Conservation (phyloP, 1,140 invertebrate genomes). For the Solen grandis region DNA sequence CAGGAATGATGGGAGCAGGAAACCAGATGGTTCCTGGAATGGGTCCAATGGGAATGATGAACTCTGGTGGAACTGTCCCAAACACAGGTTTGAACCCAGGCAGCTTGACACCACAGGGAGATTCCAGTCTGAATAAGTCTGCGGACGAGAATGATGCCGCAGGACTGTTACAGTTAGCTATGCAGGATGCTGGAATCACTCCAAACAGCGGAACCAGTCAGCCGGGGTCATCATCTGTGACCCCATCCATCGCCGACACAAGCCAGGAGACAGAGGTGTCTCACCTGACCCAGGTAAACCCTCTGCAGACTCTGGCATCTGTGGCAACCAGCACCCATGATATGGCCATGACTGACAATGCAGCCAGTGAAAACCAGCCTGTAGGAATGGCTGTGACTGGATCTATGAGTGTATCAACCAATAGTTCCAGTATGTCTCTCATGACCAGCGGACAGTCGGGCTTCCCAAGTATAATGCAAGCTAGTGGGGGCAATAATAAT, state of each 20-base stretch:
- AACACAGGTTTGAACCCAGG: neutral
- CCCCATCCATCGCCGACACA: constrained; percentile 28
- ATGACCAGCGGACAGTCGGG: constrained; percentile 58
- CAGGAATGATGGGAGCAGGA: constrained; percentile 58
- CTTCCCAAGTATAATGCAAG: constrained; percentile 47
- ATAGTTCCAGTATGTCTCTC: constrained; percentile 60
- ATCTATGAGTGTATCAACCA: constrained; percentile 53
- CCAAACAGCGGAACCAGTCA: constrained; percentile 54
- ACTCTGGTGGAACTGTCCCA: constrained; percentile 12
- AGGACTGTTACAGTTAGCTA: constrained; percentile 71
- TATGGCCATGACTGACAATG: constrained; percentile 48
- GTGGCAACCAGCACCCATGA: constrained; percentile 70
- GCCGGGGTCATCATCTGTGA: constrained; percentile 27
- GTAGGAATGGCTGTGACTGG: constrained; percentile 32
- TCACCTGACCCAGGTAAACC: constrained; percentile 28
- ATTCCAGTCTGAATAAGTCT: constrained; percentile 5
- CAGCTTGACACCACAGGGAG: neutral
- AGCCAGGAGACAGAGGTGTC: constrained; percentile 16
- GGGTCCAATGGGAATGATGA: constrained; percentile 50
- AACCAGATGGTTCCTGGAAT: constrained; percentile 41
- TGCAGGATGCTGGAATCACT: constrained; percentile 75
- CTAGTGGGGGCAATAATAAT: constrained; percentile 33
- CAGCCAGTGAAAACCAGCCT: constrained; percentile 16
- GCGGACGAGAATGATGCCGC: constrained; percentile 48
- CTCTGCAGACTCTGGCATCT: constrained; percentile 72